Conservation (phyloP, 2,888 invertebrate genomes). For the Torymus auratus region DNA sequence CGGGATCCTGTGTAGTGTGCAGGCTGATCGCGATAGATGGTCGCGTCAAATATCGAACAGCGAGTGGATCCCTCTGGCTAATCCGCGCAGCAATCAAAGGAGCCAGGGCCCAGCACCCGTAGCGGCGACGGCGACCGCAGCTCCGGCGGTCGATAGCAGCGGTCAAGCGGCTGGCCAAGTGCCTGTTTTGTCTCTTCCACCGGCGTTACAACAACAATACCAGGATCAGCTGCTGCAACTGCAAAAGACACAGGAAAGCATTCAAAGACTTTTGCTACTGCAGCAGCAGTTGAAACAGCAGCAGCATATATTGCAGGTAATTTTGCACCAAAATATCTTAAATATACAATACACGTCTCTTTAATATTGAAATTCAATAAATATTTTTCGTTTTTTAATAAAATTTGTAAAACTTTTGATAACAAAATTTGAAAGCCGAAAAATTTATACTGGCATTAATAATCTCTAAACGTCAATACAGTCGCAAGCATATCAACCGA, state of each 20-base stretch:
- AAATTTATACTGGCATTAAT: too few species aligned
- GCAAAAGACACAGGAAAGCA: slow-evolving; percentile 74
- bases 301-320: slow-evolving; percentile 73
- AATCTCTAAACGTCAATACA: slow-evolving; percentile 50
- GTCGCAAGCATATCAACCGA: slow-evolving; percentile 70
- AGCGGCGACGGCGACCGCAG: slow-evolving; percentile 56
- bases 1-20: slow-evolving; percentile 63
- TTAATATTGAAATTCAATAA: too few species aligned
- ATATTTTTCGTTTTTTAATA: too few species aligned
- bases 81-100: slow-evolving; percentile 65
- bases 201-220: slow-evolving; percentile 73
- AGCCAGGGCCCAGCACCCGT: slow-evolving; percentile 58
- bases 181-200: slow-evolving; percentile 65
- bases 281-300: slow-evolving; percentile 73
- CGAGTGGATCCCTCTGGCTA: slow-evolving; percentile 75
- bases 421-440: too few species aligned
- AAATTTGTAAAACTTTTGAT: too few species aligned
- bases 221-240: slow-evolving; percentile 73
- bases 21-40: slow-evolving; percentile 70
- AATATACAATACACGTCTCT: background rate
- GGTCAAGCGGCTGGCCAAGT: slow-evolving; percentile 41
- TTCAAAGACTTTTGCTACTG: slow-evolving; percentile 70
- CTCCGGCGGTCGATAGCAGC: slow-evolving; percentile 49
- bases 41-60: slow-evolving; percentile 73
- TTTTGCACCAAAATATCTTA: background rate